Base-by-base conservation (phyloP, 2,888 invertebrate species). In the Heteromyza rotundicornis region DNA sequence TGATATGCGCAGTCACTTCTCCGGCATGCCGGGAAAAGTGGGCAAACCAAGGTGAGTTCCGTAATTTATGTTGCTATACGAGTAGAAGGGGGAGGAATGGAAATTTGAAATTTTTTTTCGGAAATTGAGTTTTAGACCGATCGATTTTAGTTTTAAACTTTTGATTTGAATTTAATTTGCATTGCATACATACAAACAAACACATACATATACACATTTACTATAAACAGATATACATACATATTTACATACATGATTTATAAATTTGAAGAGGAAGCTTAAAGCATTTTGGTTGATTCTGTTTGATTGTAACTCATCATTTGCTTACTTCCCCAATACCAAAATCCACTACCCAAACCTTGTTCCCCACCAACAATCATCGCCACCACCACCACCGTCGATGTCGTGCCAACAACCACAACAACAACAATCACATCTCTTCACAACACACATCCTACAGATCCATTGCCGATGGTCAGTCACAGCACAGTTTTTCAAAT, bases 401-500 rank as follows among this genome's bases (percentile, higher is more conserved):
- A 24, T 35, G n/a, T 22, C 14, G 50, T 32, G 47, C 27, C 27
- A 40, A 50, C 61, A 27, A 50, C 23, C n/a, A 55, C 50, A 12
- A 44, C n/a, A 19, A 53, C 22, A 55, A 19, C 27, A 51, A 19
- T 20, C 23, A 47, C 32, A 19, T 7, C 2, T 1, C 27, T 5
- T 27, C 49, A 27, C 47, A 27, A n/a, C n/a, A n/a, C n/a, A n/a
- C n/a, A n/a, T n/a, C n/a, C n/a, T n/a, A n/a, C 71, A 88, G 93
- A 75, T 92, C 93, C 65, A 88, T 93, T 71, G 94, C 93, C 64
- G 94, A 95, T 80, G 94, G 94, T 64, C 94, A 94, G 83, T 94
- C 94, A 60, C 94, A 94, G 80, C 92, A 94, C 81, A 93, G 94
- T 80, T 94, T 93, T 82, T 91, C 92, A 63, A 93, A 92, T 77